These are phyloP conservation scores for Drosophila repleta DNA, from an alignment of 1,140 invertebrate species.

Conservation along the genomic window DNA sequence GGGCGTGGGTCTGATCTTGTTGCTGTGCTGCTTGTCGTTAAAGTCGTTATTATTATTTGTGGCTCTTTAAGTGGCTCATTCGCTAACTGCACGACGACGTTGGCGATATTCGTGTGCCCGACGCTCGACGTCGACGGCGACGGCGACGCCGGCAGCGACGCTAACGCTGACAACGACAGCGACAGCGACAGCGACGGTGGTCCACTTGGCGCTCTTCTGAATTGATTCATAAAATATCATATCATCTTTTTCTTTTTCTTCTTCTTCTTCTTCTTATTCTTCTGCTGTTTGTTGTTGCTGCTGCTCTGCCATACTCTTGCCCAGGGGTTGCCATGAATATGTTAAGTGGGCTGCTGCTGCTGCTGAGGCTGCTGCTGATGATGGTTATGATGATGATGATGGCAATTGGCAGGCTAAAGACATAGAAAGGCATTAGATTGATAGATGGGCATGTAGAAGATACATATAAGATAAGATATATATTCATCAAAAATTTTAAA, in stretches of 20 bases:
- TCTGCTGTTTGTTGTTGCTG: no score
- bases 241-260: constrained; percentile 35
- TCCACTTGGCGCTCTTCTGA: constrained; percentile 81
- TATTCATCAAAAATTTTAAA: background rate
- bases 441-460: background rate
- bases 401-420: no score
- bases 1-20: constrained; percentile 60
- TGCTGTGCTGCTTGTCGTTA: constrained; percentile 76
- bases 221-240: constrained; percentile 83
- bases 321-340: background rate
- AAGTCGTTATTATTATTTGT: constrained; percentile 82
- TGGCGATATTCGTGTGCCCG: constrained; percentile 78
- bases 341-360: background rate
- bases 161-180: constrained; percentile 47
- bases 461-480: background rate
- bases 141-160: constrained; percentile 51
- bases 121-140: constrained; percentile 12
- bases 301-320: constrained; percentile 1
- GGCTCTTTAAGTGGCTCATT: constrained; percentile 82
- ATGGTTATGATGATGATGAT: no score
- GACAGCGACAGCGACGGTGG: constrained; percentile 68
- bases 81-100: constrained; percentile 79
- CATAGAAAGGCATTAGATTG: background rate
- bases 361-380: no score
- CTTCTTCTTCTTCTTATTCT: constrained; percentile 8